Evolutionary conservation across 2,113 vertebrate genomes (phyloP), one percentile per base, ranked within the genome.

Genomic region (Ivindomyrus marchei): DNA sequence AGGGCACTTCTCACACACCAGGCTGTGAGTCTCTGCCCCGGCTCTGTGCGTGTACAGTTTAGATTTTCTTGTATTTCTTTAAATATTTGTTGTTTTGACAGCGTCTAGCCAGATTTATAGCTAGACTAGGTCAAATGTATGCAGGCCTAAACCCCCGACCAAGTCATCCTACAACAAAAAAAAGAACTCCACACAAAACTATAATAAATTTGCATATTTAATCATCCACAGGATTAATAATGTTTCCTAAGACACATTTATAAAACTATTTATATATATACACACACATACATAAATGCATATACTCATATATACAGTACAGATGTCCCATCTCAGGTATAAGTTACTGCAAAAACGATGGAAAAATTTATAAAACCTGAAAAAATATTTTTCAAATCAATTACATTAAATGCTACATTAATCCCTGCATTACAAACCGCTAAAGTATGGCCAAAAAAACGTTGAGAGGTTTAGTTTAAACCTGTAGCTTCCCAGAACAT

Each of bases 221-320:
- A 86, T 91, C 53, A 91, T 91, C 90, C 90, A 91, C 90, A 91
- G 90, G 90, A 91, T 91, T 91, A 89, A 91, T 89, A 88, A 53
- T 84, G 36, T 88, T 36, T 70, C 19, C 49, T 62, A 50, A 85
- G 27, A 88, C 53, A 89, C 27, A 88, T 49, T 46, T 31, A 88
- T 88, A 77, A 86, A 50, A 62, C 80, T 62, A 47, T 74, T 19
- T 27, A 50, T 52, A 31, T 86, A 56, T 45, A 90, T 90, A 31
- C 19, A 42, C 56, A 53, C 89, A 66, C 39, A 74, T 52, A 90
- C 62, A 70, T 70, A 87, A 70, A 87, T 50, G 56, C 80, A 42
- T 80, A 90, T 46, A 90, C 36, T 70, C 56, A 88, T 53, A 88
- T 49, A 42, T 90, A 90, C 46, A 90, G 39, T 53, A 50, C 85